Evolutionary conservation across 2,888 invertebrate species (phyloP), one percentile per base, ranked within the genome.

Genomic region (Lithosia quadra): DNA sequence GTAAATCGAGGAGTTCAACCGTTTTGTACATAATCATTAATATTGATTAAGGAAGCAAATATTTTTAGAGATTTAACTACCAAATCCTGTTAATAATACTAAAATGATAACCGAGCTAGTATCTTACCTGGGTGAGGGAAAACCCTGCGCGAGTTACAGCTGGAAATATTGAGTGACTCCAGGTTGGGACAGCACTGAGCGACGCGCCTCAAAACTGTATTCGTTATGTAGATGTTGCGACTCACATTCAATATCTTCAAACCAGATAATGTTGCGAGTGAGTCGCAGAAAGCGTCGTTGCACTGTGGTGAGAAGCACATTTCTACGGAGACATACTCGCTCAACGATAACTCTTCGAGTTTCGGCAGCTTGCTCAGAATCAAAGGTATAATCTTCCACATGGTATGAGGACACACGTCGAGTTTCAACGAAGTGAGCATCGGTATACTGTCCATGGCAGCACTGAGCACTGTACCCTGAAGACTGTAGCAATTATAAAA

Each of bases 181-280:
- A 96, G 76, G 58, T 94, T 90, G 9, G 85, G 80, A 75, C 96
- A 96, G 21, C 90, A 86, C 72, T 91, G 90, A 0, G 95, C 93
- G 9, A 97, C 82, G 61, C 88, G 90, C 76, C 92, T 91, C 71
- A 96, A 69, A 28, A 96, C 93, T 1, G 90, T 86, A 79, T 96
- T 95, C 0, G 92, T 94, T 24, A 96, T 93, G 66, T 91, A 89
- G 8, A 89, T 83, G 72, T 95, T 96, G 65, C 88, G 86, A 76
- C 90, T 91, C 58, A 96, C 74, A 76, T 94, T 92, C 60, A 96
- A 78, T 0, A 78, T 79, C 79, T 92, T 94, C 72, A 96, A 84
- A 76, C 95, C 92, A 0, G 88, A 87, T 18, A 96, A 84, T 0
- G 84, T 87, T 0, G 90, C 83, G 9, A 96, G 73, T 0, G 92